Percentiles rank a stretch among this genome's conserved stretches.
Evolutionary conservation across 2,113 vertebrate genomes (phyloP).

Genomic region (Echinops telfairi): DNA sequence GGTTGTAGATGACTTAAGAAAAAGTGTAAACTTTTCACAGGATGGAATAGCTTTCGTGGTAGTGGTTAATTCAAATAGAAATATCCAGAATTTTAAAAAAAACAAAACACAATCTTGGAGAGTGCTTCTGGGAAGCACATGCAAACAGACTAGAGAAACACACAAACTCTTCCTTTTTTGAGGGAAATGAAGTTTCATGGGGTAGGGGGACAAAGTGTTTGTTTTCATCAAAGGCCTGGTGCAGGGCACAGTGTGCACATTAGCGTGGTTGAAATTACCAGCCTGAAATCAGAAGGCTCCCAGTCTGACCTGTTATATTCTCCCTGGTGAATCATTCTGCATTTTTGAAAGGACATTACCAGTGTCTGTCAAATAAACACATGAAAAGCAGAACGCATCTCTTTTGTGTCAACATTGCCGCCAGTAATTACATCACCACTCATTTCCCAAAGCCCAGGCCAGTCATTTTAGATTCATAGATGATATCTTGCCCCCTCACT

Average conservation of each 20-base stretch:
- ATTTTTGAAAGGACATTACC: slow-evolving; percentile 17
- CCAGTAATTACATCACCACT: slow-evolving; percentile 8
- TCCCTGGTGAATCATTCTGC: neutral
- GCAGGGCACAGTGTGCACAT: neutral
- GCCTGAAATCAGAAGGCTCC: neutral
- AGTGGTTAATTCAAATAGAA: slow-evolving; percentile 11
- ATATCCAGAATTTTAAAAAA: neutral
- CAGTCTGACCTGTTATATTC: neutral
- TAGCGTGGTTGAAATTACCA: neutral
- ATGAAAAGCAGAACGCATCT: neutral
- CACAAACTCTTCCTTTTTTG: neutral
- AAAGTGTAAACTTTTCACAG: neutral
- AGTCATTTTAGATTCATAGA: neutral
- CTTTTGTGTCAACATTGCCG: neutral
- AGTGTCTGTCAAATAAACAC: slow-evolving; percentile 46
- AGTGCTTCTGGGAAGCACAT: neutral
- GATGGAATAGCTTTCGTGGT: neutral
- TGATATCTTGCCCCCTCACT: neutral
- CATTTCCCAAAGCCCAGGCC: neutral
- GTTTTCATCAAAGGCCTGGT: neutral
- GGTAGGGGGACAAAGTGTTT: neutral
- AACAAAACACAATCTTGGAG: neutral
- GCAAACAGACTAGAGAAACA: neutral
- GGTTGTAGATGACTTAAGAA: slow-evolving; percentile 28
- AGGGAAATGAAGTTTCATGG: neutral